A percentile compares a stretch with the other conserved stretches of the same genome.
Conservation (phyloP, 2,797 vertebrate genomes). For the Poecile montanus region DNA sequence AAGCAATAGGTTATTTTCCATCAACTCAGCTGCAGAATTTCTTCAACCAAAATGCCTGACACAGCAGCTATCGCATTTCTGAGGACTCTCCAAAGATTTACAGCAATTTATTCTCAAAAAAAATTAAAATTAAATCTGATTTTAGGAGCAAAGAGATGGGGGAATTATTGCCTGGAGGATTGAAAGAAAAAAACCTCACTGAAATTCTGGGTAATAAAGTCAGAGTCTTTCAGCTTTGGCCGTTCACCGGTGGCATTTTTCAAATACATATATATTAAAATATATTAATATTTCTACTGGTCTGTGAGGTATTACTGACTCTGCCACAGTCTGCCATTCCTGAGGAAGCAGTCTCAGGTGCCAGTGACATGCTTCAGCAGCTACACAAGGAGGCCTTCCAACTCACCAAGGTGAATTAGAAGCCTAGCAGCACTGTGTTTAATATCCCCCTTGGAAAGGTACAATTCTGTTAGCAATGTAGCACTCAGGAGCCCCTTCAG, state of each 20-base stretch:
- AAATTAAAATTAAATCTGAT: conserved; percentile 40
- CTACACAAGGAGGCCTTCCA: background rate
- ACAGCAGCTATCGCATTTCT: conserved; percentile 37
- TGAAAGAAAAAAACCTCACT: background rate
- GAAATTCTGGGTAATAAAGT: background rate
- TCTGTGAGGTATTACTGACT: background rate
- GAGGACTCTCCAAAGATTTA: conserved; percentile 33
- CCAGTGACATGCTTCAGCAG: background rate
- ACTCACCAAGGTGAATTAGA: background rate
- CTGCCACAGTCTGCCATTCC: background rate
- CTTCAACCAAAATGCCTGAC: conserved; percentile 48
- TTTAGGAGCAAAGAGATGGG: background rate
- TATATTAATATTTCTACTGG: conserved; percentile 6
- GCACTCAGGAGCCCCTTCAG: background rate
- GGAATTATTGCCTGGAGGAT: conserved; percentile 13
- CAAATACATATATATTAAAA: conserved; percentile 13
- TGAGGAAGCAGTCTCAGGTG: background rate
- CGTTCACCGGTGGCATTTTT: background rate
- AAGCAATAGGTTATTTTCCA: conserved; percentile 21
- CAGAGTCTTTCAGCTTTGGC: background rate
- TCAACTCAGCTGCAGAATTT: conserved; percentile 20
- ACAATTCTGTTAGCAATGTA: background rate
- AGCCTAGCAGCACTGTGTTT: background rate
- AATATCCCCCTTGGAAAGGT: background rate
- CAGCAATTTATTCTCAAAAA: conserved; percentile 27